A percentile compares a stretch with the other conserved stretches of the same genome.
Evolutionary conservation across 2,797 vertebrate genomes (phyloP).

Genomic region (Atherinosoma microstoma): DNA sequence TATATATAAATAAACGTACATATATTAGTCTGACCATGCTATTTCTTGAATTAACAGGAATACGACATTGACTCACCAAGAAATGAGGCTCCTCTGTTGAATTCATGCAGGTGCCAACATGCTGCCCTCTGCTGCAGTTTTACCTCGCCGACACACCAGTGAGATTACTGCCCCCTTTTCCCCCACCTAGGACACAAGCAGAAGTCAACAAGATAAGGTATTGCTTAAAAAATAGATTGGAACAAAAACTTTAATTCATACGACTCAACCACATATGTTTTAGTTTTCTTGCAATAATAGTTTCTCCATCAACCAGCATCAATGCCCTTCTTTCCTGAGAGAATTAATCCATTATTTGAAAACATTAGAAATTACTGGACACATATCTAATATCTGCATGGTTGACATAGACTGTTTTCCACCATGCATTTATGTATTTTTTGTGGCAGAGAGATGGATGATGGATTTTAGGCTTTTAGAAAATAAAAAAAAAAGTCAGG

Average conservation of each 20-base stretch:
- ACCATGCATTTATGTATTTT: constrained; percentile 25
- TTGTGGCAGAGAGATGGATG: not conserved
- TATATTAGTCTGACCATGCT: no score
- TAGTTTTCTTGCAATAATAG: not conserved
- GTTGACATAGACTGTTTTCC: constrained; percentile 25
- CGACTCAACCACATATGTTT: not conserved
- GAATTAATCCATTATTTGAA: constrained; percentile 29
- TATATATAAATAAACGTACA: no score
- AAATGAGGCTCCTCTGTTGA: constrained; percentile 80
- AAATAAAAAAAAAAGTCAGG: not conserved
- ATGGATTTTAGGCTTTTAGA: not conserved
- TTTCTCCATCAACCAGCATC: not conserved
- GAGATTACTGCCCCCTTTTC: constrained; percentile 54
- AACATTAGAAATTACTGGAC: constrained; percentile 17
- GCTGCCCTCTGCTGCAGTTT: constrained; percentile 75
- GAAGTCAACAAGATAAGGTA: constrained; percentile 61
- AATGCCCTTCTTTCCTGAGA: not conserved
- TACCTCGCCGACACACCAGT: constrained; percentile 71
- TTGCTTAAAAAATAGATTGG: not conserved
- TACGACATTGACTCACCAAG: constrained; percentile 83
- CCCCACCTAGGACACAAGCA: constrained; percentile 73
- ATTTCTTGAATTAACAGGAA: not conserved
- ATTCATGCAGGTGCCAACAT: constrained; percentile 87
- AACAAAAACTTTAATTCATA: not conserved
- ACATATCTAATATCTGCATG: constrained; percentile 38